These are phyloP conservation scores for Chanos chanos DNA, from an alignment of 2,797 vertebrate genomes.

Conservation along the genomic window DNA sequence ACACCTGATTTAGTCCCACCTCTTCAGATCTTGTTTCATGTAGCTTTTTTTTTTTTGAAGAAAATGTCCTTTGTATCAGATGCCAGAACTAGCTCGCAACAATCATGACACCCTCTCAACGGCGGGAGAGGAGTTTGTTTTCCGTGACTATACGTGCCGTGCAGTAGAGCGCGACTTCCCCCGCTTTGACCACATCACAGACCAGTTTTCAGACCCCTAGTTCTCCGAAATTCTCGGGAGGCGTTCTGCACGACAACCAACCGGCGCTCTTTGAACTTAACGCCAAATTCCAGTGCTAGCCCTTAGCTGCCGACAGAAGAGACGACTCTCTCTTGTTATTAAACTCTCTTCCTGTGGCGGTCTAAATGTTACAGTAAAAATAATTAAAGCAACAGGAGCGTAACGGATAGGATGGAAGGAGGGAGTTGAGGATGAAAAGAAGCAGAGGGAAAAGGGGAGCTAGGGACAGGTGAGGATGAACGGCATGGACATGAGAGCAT, in stretches of 20 bases:
- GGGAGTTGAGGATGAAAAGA: background rate
- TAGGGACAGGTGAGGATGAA: background rate
- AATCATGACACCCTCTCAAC: constrained; percentile 23
- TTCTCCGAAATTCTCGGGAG: constrained; percentile 20
- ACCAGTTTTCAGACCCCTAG: background rate
- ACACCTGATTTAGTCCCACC: too few relatives aligned
- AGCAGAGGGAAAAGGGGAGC: background rate
- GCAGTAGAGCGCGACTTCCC: constrained; percentile 14
- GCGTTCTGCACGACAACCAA: constrained; percentile 18
- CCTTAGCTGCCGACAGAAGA: constrained; percentile 13
- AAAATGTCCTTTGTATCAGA: too few relatives aligned
- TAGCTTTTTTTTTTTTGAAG: too few relatives aligned
- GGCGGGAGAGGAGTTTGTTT: constrained; percentile 26
- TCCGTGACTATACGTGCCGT: constrained; percentile 25
- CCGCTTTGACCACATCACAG: constrained; percentile 43
- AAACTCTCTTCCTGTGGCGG: constrained; percentile 26
- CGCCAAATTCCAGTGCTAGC: constrained; percentile 33
- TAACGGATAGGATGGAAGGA: background rate
- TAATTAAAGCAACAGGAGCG: constrained; percentile 4
- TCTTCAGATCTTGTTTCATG: too few relatives aligned
- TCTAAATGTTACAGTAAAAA: constrained; percentile 23
- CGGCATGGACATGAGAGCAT: background rate
- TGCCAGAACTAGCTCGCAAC: too few relatives aligned
- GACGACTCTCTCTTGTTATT: constrained; percentile 20
- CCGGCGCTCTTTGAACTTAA: constrained; percentile 36